These are phyloP conservation scores for Falco rusticolus DNA, from an alignment of 2,797 vertebrate genomes.

Conservation along the genomic window DNA sequence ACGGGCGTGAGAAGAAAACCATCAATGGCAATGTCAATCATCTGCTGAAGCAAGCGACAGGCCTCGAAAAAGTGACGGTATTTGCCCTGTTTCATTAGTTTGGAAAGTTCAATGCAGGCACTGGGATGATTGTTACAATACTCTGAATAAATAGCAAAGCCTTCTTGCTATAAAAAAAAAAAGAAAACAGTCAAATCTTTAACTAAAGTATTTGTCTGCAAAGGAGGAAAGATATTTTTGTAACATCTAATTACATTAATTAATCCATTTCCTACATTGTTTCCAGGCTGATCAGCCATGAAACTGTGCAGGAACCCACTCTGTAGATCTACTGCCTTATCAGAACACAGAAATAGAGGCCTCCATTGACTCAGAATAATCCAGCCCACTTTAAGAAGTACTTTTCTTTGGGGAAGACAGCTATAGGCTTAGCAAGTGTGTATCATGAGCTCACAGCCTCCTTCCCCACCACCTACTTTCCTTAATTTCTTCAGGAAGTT, in stretches of 20 bases:
- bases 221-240: neutral
- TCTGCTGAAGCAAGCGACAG: slow-evolving; percentile 96
- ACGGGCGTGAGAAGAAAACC: slow-evolving; percentile 97
- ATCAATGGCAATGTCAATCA: slow-evolving; percentile 97
- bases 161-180: slow-evolving; percentile 84
- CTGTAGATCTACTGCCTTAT: neutral
- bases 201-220: neutral
- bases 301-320: neutral
- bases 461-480: neutral
- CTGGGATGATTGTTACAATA: slow-evolving; percentile 97
- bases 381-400: neutral
- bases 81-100: slow-evolving; percentile 90
- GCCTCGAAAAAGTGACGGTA: slow-evolving; percentile 98
- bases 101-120: slow-evolving; percentile 89
- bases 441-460: neutral
- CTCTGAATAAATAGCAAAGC: slow-evolving; percentile 96
- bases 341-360: neutral
- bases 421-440: neutral
- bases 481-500: neutral
- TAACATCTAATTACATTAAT: neutral
- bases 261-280: neutral
- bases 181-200: neutral
- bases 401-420: neutral
- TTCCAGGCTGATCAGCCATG: neutral
- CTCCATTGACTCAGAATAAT: neutral